These are phyloP conservation scores for Heterocephalus glaber DNA, from an alignment of 2,113 vertebrate species.

Conservation along the genomic window DNA sequence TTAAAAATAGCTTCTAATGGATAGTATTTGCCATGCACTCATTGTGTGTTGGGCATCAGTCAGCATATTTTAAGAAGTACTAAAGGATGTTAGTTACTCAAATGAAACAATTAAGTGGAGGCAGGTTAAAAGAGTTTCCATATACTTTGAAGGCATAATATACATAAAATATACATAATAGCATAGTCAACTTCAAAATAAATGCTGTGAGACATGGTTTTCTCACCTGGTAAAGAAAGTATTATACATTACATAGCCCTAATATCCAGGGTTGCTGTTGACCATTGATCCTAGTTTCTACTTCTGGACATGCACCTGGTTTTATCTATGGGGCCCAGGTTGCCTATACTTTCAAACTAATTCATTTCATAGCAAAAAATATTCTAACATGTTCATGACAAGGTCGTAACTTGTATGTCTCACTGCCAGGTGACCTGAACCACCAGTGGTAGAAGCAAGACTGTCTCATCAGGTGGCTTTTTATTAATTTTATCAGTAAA, in stretches of 20 bases:
- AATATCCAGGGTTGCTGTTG: constrained; percentile 10
- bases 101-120: neutral
- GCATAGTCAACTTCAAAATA: constrained; percentile 44
- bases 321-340: neutral
- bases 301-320: neutral
- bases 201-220: neutral
- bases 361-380: neutral
- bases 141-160: neutral
- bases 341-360: neutral
- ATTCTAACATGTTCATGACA: neutral
- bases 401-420: neutral
- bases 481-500: neutral
- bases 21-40: neutral
- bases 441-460: neutral
- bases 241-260: neutral
- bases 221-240: neutral
- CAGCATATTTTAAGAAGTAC: neutral
- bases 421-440: neutral
- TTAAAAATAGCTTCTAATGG: neutral
- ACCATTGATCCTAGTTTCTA: neutral
- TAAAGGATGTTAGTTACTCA: neutral
- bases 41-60: neutral
- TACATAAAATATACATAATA: neutral
- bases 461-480: neutral
- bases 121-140: neutral